Evolutionary conservation across 2,113 vertebrate species (phyloP), one percentile per base, ranked within the genome.

Genomic region (Zosterops japonicus): DNA sequence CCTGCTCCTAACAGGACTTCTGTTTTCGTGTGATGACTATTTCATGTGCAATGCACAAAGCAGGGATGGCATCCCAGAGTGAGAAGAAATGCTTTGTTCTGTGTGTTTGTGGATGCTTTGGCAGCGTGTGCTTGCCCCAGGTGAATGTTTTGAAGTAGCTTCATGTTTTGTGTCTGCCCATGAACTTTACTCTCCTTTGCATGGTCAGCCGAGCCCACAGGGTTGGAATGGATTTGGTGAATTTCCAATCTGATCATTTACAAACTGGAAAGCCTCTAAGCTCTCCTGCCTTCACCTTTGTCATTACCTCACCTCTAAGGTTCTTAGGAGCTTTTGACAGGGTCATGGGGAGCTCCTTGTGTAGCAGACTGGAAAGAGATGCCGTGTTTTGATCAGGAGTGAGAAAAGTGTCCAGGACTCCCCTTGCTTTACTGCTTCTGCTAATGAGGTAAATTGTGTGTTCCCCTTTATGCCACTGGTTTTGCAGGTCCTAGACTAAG

Each of bases 61-160:
- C 59, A 52, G 67, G 78, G 53, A 5, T 85, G 75, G 77, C 65
- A 91, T 85, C 74, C 65, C 46, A 41, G 74, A 21, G 41, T 0
- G 2, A 87, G 59, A 25, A 75, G 12, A 71, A 79, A 17, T 0
- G 20, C 90, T 92, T 95, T 94, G 90, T 92, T 93, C 82, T 89
- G 0, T 41, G 74, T 88, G 55, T 61, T 76, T 93, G 79, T 90
- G 90, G 94, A 33, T 92, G 59, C 46, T 85, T 53, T 1, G 3
- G 39, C 44, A 52, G 24, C 5, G 1, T 50, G n/a, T 53, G 70
- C 79, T 86, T 80, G 88, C 94, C 75, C 36, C 67, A 65, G 88
- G 88, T 79, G 90, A 72, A 72, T 91, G 92, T 47, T 91, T 57
- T 76, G 75, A 88, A 86, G 85, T 39, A 80, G 50, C 70, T 93